These are phyloP conservation scores for Eupithecia dodoneata DNA, from an alignment of 2,888 invertebrate species.

Conservation along the genomic window DNA sequence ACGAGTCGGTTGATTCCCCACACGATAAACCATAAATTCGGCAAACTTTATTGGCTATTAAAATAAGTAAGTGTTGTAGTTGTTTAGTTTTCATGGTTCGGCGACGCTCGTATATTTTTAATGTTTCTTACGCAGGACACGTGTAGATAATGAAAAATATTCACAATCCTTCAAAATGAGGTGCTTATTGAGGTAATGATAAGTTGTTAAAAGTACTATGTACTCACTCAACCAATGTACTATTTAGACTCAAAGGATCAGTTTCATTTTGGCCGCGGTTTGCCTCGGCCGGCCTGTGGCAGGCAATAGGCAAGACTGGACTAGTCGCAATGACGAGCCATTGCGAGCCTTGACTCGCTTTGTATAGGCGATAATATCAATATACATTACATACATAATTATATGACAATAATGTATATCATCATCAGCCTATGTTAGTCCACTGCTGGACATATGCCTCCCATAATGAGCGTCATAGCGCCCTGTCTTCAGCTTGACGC, in stretches of 20 bases:
- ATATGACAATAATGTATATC: no score
- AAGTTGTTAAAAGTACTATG: neutral
- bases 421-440: no score
- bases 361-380: neutral
- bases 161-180: neutral
- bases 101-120: slow-evolving; percentile 14
- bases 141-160: slow-evolving; percentile 13
- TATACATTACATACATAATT: no score
- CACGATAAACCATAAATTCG: slow-evolving; percentile 78
- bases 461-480: no score
- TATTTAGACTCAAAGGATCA: neutral
- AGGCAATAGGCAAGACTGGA: no score
- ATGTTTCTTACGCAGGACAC: slow-evolving; percentile 16
- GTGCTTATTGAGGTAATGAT: neutral
- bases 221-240: neutral
- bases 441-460: no score
- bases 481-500: no score
- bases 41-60: slow-evolving; percentile 80
- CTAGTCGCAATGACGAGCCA: neutral
- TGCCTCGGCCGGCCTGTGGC: no score
- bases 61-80: slow-evolving; percentile 74
- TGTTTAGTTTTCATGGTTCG: slow-evolving; percentile 33
- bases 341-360: neutral
- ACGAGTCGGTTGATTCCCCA: slow-evolving; percentile 74
- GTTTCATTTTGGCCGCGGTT: neutral